Percentiles rank a stretch among this genome's conserved stretches.
Evolutionary conservation across 1,140 invertebrate species (phyloP).

Genomic region (Anoplophora glabripennis): DNA sequence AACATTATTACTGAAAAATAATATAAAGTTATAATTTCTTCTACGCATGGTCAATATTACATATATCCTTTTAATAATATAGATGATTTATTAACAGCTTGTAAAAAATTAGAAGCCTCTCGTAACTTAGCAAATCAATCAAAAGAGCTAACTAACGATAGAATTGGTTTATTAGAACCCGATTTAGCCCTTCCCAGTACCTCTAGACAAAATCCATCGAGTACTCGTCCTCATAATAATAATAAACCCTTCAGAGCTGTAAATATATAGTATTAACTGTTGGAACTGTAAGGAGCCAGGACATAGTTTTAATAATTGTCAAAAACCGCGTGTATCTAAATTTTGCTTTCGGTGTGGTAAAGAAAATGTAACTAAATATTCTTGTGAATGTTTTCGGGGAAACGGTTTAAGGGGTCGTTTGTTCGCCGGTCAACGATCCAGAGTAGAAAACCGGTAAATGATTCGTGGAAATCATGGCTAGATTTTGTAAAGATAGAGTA

Average conservation of each 20-base stretch:
- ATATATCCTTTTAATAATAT: slow-evolving; percentile 11
- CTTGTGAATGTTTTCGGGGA: neutral
- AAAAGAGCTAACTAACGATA: neutral
- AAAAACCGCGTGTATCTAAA: neutral
- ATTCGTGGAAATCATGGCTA: slow-evolving; percentile 1
- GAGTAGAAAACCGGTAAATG: slow-evolving; percentile 1
- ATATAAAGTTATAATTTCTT: no score
- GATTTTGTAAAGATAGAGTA: neutral
- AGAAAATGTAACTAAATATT: neutral
- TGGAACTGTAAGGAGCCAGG: slow-evolving; percentile 6
- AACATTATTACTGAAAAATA: no score
- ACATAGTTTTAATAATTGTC: neutral
- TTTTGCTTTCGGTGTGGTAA: slow-evolving; percentile 2
- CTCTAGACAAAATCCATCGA: no score
- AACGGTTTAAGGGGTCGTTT: neutral
- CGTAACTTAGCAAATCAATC: neutral
- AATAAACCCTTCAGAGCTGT: neutral
- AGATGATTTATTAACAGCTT: slow-evolving; percentile 4
- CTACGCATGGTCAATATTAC: slow-evolving; percentile 9
- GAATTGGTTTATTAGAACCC: neutral
- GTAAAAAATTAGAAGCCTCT: slow-evolving; percentile 9
- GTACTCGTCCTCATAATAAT: neutral
- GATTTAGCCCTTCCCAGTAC: slow-evolving; percentile 6
- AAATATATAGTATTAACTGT: neutral
- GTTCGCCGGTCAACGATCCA: neutral